These are phyloP conservation scores for Tyrannus savana DNA, from an alignment of 2,113 vertebrate species.

Conservation along the genomic window DNA sequence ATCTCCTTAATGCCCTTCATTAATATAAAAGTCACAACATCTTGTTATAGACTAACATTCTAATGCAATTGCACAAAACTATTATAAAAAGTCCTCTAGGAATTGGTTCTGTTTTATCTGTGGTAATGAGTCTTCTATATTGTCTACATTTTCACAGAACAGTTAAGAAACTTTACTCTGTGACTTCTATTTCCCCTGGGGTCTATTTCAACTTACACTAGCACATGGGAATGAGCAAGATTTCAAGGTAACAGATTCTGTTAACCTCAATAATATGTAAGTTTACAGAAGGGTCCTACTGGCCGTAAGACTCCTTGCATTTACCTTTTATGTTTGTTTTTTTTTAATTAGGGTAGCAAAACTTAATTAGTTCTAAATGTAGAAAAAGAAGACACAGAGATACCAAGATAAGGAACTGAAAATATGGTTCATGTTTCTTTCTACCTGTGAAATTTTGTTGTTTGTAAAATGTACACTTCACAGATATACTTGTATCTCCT, in stretches of 20 bases:
- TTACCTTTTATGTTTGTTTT: neutral
- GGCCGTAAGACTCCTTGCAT: neutral
- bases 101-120: constrained; percentile 10
- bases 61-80: neutral
- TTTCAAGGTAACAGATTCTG: neutral
- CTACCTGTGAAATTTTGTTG: neutral
- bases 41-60: constrained; percentile 13
- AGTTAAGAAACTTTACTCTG: neutral
- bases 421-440: neutral
- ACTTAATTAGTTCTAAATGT: neutral
- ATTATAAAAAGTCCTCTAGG: constrained; percentile 13
- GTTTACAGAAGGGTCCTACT: neutral
- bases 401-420: neutral
- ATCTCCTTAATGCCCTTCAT: constrained; percentile 27
- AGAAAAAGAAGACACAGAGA: neutral
- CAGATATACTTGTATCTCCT: neutral
- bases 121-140: constrained; percentile 13
- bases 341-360: neutral
- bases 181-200: neutral
- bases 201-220: neutral
- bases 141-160: neutral
- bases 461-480: neutral
- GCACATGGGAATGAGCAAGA: neutral
- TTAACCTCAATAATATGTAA: neutral
- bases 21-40: constrained; percentile 26